A percentile compares a stretch with the other conserved stretches of the same genome.
These are phyloP conservation scores for Plebejus melissa DNA, from an alignment of 2,888 invertebrate species.

Conservation along the genomic window DNA sequence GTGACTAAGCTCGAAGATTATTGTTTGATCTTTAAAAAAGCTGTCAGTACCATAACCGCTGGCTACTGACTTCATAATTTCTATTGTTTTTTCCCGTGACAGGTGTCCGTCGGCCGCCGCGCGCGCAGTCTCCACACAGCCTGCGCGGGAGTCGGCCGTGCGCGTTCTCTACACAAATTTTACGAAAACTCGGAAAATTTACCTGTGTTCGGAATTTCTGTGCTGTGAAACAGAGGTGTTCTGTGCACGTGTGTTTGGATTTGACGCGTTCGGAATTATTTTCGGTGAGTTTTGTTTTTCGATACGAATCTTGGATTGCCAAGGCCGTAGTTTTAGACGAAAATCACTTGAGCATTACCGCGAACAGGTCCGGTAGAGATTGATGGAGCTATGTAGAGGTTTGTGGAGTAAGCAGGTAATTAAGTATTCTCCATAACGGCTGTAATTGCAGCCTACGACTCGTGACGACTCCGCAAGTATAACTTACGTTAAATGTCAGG, in stretches of 20 bases:
- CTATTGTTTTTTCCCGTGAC: conserved; percentile 63
- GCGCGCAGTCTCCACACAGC: conserved; percentile 54
- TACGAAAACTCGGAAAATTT: conserved; percentile 37
- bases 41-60: conserved; percentile 40
- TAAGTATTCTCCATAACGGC: conserved; percentile 24
- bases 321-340: conserved; percentile 25
- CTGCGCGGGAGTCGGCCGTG: conserved; percentile 60
- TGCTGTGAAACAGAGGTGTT: conserved; percentile 32
- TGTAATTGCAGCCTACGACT: not conserved
- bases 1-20: conserved; percentile 27
- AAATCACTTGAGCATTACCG: conserved; percentile 19
- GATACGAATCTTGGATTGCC: conserved; percentile 27
- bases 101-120: conserved; percentile 41
- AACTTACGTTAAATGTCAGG: conserved; percentile 13
- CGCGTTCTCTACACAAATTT: conserved; percentile 35
- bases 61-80: conserved; percentile 49
- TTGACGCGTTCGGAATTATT: conserved; percentile 42
- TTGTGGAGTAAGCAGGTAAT: conserved; percentile 17
- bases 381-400: conserved; percentile 1
- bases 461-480: not conserved
- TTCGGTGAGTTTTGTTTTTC: conserved; percentile 53
- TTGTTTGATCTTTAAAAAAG: conserved; percentile 40
- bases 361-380: conserved; percentile 16
- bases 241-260: conserved; percentile 34
- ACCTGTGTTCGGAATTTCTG: conserved; percentile 32